Base-by-base conservation (phyloP, 2,113 vertebrate genomes). In the Oceanites oceanicus region DNA sequence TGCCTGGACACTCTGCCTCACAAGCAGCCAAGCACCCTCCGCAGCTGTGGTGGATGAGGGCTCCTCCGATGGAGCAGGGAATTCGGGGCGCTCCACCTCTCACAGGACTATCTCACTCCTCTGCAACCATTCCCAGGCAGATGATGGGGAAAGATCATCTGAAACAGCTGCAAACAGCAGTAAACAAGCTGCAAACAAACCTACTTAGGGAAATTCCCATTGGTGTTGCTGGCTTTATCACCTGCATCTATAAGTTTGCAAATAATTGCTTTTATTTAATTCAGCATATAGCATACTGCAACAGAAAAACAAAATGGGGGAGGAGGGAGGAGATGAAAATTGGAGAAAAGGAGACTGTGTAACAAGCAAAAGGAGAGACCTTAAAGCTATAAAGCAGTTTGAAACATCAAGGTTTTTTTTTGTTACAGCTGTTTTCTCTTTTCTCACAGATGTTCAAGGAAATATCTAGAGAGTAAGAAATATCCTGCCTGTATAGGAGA, bases 141-240 rank as follows among this genome's bases (percentile, higher is more conserved):
- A 88, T 11, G 68, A 87, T 82, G 53, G 45, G 36, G 53, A 96
- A 84, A 47, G 66, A 80, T 79, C 86, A 96, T 16, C 32, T 72
- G 49, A 79, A 96, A 95, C 88, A 82, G 67, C 62, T 97, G 78
- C 84, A 84, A 94, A 74, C 27, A 95, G 70, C 66, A 87, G 55
- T 88, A 79, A 94, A 92, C 27, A 88, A 93, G 91, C 73, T 92
- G 91, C 84, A 96, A 97, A 96, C 44, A 93, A 96, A 92, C 63
- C 81, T 97, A 83, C 86, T 95, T 91, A 86, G 56, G 86, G 45
- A 88, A 92, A 95, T 81, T 75, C 74, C 96, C 62, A 63, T 96
- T 96, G 83, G 74, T 91, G n/a, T 52, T 86, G 19, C 45, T 94
- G 42, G 23, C 49, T 89, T 93, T 97, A 96, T 95, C 56, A 87